These are phyloP conservation scores for Drosophila picticornis DNA, from an alignment of 2,888 invertebrate species.

Conservation along the genomic window DNA sequence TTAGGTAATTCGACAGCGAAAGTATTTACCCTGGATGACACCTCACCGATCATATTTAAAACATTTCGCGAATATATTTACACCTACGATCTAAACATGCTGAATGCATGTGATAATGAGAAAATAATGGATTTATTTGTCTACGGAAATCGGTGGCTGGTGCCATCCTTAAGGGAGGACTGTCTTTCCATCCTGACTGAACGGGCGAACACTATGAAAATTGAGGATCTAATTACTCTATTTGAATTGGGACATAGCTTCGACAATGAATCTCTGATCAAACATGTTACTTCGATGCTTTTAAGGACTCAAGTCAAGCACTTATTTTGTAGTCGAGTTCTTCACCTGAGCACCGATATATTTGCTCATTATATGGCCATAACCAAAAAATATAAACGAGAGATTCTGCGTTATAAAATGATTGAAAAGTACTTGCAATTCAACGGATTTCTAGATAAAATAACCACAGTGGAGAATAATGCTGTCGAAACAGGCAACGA, in stretches of 20 bases:
- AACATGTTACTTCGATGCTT: not conserved
- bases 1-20: constrained; percentile 24
- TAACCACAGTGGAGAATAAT: too few relatives aligned
- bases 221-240: constrained; percentile 4
- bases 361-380: constrained; percentile 16
- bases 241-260: constrained; percentile 17
- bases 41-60: constrained; percentile 20
- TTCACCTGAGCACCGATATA: not conserved
- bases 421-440: constrained; percentile 7
- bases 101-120: not conserved
- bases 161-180: constrained; percentile 6
- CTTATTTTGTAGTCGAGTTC: constrained; percentile 6
- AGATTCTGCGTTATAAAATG: constrained; percentile 8
- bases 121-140: constrained; percentile 18
- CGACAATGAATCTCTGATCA: not conserved
- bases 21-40: constrained; percentile 13
- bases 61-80: constrained; percentile 34
- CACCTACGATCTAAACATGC: not conserved
- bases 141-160: constrained; percentile 22
- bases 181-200: not conserved
- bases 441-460: constrained; percentile 3
- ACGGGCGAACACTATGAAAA: not conserved
- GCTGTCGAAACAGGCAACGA: not conserved
- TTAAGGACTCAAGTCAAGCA: not conserved
- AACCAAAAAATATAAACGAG: not conserved